Evolutionary conservation across 2,888 invertebrate genomes (phyloP).

Genomic region (Polietes domitor): DNA sequence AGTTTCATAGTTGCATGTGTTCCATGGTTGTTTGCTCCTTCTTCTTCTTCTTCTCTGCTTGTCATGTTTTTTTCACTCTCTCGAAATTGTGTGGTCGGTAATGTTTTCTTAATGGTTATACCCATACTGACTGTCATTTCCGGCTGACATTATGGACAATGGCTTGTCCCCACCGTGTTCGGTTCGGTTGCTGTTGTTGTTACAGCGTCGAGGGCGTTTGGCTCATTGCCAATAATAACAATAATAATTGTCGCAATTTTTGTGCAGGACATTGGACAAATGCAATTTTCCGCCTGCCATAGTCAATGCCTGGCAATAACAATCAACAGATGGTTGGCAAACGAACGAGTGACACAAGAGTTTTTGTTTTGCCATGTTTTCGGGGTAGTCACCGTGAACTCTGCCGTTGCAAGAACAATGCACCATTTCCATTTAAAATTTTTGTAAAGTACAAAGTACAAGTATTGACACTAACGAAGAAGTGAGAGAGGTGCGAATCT

Average conservation of each 20-base stretch:
- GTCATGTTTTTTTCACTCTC: not conserved
- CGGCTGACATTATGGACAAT: constrained; percentile 53
- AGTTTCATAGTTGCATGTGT: not conserved
- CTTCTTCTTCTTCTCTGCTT: not conserved
- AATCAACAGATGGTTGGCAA: constrained; percentile 57
- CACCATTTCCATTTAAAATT: too few relatives aligned
- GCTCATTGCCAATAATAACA: constrained; percentile 57
- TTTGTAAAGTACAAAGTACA: too few relatives aligned
- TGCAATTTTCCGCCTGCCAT: constrained; percentile 40
- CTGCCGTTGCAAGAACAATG: too few relatives aligned
- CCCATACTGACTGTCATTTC: constrained; percentile 56
- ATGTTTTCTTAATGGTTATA: constrained; percentile 59
- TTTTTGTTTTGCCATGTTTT: not conserved
- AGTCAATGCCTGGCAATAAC: constrained; percentile 18
- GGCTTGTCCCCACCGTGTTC: constrained; percentile 47
- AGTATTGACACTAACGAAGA: too few relatives aligned
- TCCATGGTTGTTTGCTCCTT: constrained; percentile 2
- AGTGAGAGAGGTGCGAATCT: too few relatives aligned
- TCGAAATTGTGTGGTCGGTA: too few relatives aligned
- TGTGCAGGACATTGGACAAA: constrained; percentile 50
- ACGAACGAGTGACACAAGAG: not conserved
- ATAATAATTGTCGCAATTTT: constrained; percentile 61
- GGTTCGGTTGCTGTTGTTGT: constrained; percentile 13
- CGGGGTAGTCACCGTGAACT: not conserved
- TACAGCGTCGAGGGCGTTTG: constrained; percentile 1